Evolutionary conservation across 1,140 invertebrate genomes (phyloP), one percentile per base, ranked within the genome.

Genomic region (Zophobas atratus): DNA sequence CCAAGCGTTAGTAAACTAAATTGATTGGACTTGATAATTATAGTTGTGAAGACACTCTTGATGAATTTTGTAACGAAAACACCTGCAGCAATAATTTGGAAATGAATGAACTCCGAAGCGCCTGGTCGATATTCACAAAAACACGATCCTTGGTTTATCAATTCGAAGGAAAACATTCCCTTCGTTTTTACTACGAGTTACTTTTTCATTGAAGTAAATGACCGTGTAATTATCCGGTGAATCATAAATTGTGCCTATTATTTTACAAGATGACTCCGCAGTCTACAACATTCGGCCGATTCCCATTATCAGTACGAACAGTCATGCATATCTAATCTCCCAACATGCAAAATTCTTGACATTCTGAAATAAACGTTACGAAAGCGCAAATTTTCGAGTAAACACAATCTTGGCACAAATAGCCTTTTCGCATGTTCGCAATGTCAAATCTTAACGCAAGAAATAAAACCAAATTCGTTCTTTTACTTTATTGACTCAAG

Each of bases 391-490:
- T 46, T 4, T 4, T 46, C 43, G 43, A 6, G 49, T 51, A 67
- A 67, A 67, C 60, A 67, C 43, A 32, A 38, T 46, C 60, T 67
- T 67, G 60, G 57, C 60, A 67, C 60, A 39, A 67, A 67, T 67
- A 67, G n/a, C 20, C 38, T 43, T 67, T 46, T 43, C 38, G 60
- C 60, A 39, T 67, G 38, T 36, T 41, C 43, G 6, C 38, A 67
- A 51, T 46, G 43, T 36, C 35, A 60, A 36, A 60, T 60, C 34
- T 36, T 38, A 5, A 46, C 8, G 43, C 3, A 3, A n/a, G n/a
- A 4, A 51, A 6, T 51, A 20, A 51, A 51, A 51, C n/a, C 2
- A 51, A 51, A 51, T 6, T 46, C 6, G 2, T 51, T 5, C 3
- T n/a, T 2, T 20, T 5, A 51, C 49, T 2, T 20, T 5, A 51